Percentiles rank a stretch among this genome's conserved stretches.
These are phyloP conservation scores for Camponotus floridanus DNA, from an alignment of 1,140 invertebrate genomes.

Conservation along the genomic window DNA sequence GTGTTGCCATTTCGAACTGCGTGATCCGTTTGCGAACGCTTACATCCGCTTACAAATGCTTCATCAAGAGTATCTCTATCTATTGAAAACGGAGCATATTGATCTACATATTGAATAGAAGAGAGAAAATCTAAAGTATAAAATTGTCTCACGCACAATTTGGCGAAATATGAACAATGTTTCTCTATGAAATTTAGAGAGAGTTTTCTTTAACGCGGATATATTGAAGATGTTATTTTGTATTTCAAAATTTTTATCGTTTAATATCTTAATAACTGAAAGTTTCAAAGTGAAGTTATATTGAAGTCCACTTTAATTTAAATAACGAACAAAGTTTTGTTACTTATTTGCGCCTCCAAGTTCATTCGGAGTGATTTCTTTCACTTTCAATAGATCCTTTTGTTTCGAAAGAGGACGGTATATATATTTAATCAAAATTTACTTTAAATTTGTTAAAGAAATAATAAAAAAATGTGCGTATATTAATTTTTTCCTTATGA, in stretches of 20 bases:
- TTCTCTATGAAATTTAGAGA: neutral
- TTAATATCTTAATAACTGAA: neutral
- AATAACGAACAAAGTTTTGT: slow-evolving; percentile 10
- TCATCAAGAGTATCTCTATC: slow-evolving; percentile 41
- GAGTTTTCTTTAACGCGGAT: neutral
- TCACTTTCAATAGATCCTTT: neutral
- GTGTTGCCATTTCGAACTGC: slow-evolving; percentile 5
- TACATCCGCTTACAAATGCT: slow-evolving; percentile 30
- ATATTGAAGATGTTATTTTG: neutral
- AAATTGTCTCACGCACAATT: neutral
- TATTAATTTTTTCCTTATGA: neutral
- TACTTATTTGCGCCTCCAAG: neutral
- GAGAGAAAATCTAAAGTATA: neutral
- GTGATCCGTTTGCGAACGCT: slow-evolving; percentile 38
- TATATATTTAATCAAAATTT: neutral
- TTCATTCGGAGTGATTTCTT: neutral
- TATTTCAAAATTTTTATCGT: neutral
- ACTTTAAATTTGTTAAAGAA: slow-evolving; percentile 2
- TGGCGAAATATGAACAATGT: neutral
- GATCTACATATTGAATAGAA: slow-evolving; percentile 23
- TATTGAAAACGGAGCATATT: slow-evolving; percentile 24
- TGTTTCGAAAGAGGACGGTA: neutral
- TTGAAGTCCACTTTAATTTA: slow-evolving; percentile 15
- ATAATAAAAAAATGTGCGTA: neutral
- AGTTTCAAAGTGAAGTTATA: neutral